phyloP scores from a whole-genome alignment of 2,113 vertebrate genomes.

The Petaurus breviceps region DNA sequence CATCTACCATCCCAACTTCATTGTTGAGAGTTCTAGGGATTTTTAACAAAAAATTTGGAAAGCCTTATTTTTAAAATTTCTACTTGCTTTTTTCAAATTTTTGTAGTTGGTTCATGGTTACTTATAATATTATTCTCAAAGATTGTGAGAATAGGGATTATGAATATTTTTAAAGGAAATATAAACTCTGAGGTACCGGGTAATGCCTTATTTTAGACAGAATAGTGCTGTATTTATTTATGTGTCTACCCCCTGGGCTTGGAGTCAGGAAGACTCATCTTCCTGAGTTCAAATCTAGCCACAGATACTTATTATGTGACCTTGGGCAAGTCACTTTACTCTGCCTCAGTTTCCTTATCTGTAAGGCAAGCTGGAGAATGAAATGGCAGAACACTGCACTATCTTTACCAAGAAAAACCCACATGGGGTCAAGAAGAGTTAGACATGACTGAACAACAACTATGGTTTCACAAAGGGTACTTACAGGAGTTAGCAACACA shows the following conservation, averaged over 20 bases:
- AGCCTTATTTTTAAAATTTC: slow-evolving; percentile 1
- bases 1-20: neutral
- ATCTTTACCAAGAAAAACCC: neutral
- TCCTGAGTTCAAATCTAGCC: neutral
- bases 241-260: neutral
- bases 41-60: neutral
- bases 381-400: neutral
- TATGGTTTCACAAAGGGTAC: neutral
- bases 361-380: neutral
- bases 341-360: neutral
- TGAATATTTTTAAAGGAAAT: neutral
- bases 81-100: neutral
- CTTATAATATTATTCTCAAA: neutral
- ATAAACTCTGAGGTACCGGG: neutral
- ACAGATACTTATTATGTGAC: neutral
- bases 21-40: neutral
- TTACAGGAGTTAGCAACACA: neutral
- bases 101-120: neutral
- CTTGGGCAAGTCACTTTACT: neutral
- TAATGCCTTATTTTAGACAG: neutral
- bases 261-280: neutral
- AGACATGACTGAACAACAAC: neutral
- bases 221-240: neutral
- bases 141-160: neutral
- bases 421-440: neutral